Evolutionary conservation across 2,888 invertebrate genomes (phyloP), one percentile per base, ranked within the genome.

Genomic region (Heliconius cydno): DNA sequence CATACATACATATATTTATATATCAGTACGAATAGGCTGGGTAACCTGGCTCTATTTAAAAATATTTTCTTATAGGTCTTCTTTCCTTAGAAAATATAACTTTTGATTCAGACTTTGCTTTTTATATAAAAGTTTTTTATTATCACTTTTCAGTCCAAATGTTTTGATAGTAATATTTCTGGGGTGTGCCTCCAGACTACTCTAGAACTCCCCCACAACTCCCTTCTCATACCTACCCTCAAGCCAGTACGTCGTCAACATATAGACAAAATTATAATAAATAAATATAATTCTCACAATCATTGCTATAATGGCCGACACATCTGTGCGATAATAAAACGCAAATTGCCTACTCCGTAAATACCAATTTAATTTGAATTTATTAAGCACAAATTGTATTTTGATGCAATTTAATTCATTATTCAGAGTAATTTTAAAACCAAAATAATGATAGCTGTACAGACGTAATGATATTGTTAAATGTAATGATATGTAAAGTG

Each of bases 321-420:
- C 81, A 78, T 81, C 79, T 81, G 81, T 22, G 41, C 66, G 57
- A 57, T 34, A 78, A 66, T 77, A 81, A 75, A 79, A 78, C 72
- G 77, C 38, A 79, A 78, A 79, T 81, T 81, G 67, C 77, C 76
- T 67, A 72, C 77, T 76, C 57, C 74, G 60, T 74, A 78, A 72
- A 78, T 68, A 70, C 75, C 7, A 19, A 78, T 71, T 79, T 79
- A 38, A 81, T 81, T 79, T 70, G 70, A 71, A 79, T 79, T 66
- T 67, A 66, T 78, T 73, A 34, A 57, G 38, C 34, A n/a, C 9
- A 46, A 30, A 67, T 67, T 73, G 72, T 73, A 41, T 73, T n/a
- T 73, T 63, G 66, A 38, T 78, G 25, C 41, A 52, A 65, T 67
- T 66, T 73, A 12, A 66, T 63, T 73, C 34, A 34, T 28, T 46